Evolutionary conservation across 2,888 invertebrate species (phyloP).

Genomic region (Drosophila phalerata): DNA sequence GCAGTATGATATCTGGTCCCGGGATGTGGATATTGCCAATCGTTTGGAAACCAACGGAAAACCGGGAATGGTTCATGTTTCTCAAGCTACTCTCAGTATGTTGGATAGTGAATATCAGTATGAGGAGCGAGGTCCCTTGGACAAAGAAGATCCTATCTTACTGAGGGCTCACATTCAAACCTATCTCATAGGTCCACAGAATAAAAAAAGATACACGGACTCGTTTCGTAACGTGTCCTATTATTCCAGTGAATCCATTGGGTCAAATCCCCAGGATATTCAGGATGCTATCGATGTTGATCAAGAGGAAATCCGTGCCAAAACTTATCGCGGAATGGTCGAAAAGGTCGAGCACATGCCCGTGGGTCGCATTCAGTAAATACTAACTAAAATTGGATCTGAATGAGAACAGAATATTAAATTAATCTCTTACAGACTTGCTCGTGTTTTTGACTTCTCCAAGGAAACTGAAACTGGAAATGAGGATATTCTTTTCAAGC

Average conservation of each 20-base stretch:
- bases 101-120: constrained; percentile 89
- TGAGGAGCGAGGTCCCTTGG: constrained; percentile 87
- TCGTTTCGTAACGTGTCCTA: neutral
- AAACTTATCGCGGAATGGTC: constrained; percentile 21
- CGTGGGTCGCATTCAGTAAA: constrained; percentile 91
- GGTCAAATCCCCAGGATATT: neutral
- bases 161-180: constrained; percentile 20
- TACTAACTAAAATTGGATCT: neutral
- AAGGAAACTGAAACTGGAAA: neutral
- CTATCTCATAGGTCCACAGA: constrained; percentile 34
- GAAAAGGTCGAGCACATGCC: constrained; percentile 87
- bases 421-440: constrained; percentile 10
- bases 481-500: constrained; percentile 35
- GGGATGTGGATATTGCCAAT: constrained; percentile 97
- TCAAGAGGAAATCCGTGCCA: constrained; percentile 11
- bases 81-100: constrained; percentile 91
- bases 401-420: neutral
- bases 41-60: constrained; percentile 96
- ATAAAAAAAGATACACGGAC: neutral
- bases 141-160: constrained; percentile 30
- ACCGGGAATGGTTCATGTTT: constrained; percentile 95
- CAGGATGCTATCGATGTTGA: neutral
- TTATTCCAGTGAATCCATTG: neutral
- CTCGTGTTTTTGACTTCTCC: constrained; percentile 18
- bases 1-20: constrained; percentile 98